Evolutionary conservation across 2,888 invertebrate genomes (phyloP).

Genomic region (Deilephila elpenor): DNA sequence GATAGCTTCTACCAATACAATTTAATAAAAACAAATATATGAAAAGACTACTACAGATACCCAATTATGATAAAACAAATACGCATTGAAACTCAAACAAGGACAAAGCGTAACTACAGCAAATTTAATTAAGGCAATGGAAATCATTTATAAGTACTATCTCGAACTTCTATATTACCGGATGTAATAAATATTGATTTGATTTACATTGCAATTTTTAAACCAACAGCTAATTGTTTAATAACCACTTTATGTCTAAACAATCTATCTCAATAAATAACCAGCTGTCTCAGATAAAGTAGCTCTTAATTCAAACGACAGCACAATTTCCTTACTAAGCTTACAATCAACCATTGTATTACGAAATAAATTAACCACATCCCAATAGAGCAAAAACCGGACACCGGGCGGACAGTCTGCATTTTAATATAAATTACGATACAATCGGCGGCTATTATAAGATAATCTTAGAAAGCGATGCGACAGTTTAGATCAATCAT

Average conservation of each 20-base stretch:
- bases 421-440: neutral
- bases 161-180: neutral
- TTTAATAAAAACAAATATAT: no score
- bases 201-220: conserved; percentile 6
- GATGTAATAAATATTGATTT: neutral
- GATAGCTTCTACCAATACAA: no score
- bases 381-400: neutral
- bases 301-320: neutral
- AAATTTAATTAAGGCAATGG: neutral
- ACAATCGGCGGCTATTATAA: neutral
- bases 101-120: neutral
- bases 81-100: neutral
- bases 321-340: neutral
- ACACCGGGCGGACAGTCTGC: neutral
- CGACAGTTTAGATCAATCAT: conserved; percentile 27
- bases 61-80: no score
- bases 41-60: no score
- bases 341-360: neutral
- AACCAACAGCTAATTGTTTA: neutral
- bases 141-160: neutral
- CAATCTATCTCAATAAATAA: conserved; percentile 2
- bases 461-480: conserved; percentile 28
- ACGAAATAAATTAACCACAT: neutral
- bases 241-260: neutral
- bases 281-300: neutral